Base-by-base conservation (phyloP, 2,888 invertebrate species). In the Sinodicranocentrus sp. region DNA sequence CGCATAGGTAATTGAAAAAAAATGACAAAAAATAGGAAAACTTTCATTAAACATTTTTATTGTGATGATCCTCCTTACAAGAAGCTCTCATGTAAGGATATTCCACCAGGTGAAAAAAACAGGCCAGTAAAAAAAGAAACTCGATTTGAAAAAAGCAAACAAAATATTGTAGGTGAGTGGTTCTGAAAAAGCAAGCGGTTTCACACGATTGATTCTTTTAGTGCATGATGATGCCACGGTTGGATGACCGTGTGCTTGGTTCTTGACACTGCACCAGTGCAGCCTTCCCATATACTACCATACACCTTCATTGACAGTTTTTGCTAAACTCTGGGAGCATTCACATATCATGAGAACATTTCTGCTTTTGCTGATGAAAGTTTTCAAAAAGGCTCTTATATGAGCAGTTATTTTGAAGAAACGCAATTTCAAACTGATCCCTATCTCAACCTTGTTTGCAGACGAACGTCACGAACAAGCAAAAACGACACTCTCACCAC, bases 131-230 rank as follows among this genome's bases (percentile, higher is more conserved):
- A 26, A 54, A 59, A 26, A 26, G 59, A 26, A 59, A 59, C 26
- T 59, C 43, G 43, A 43, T 48, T 57, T 59, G 19, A 28, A n/a
- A 13, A 1, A 26, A 63, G 48, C 28, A 63, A 73, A 73, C 52
- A 52, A 52, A 17, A 48, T 48, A 52, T n/a, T 52, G 5, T 52
- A 52, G 52, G 52, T 52, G 52, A 52, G 19, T 17, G 19, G 19
- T 17, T 52, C 17, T 52, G 19, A 59, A 23, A 59, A 26, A 59
- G 23, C 59, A 59, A 57, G 44, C 23, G 65, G 68, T 78, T 78
- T 70, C 78, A 78, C 78, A 78, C 78, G 78, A 78, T 78, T 78
- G 78, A 78, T 61, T 78, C 70, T 78, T 78, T 78, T 78, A 61
- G 78, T 70, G 44, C 68, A 78, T 78, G 78, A 78, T 78, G 61